Conservation (phyloP, 1,140 invertebrate genomes). For the Leptinotarsa texana region DNA sequence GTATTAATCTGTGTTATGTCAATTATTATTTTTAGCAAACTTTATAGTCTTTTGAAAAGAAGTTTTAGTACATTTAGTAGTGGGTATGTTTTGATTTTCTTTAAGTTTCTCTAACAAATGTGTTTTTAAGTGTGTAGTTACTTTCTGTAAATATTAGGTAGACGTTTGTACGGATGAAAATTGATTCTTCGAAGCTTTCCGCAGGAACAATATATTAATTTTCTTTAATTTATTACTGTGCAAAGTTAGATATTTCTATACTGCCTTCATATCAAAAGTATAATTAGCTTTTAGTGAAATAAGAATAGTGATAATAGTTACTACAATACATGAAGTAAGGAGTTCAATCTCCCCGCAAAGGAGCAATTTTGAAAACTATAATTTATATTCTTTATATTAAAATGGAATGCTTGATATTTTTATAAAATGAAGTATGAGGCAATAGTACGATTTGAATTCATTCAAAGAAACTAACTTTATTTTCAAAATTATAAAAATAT, state of each 20-base stretch:
- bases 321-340: not conserved
- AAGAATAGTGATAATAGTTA: constrained; percentile 23
- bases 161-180: not conserved
- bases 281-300: constrained; percentile 16
- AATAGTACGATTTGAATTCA: too few species aligned
- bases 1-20: constrained; percentile 25
- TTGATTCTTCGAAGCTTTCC: not conserved
- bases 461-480: too few species aligned
- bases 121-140: constrained; percentile 19
- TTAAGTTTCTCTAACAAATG: constrained; percentile 9
- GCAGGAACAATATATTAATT: not conserved
- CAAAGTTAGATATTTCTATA: constrained; percentile 21
- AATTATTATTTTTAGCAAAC: constrained; percentile 1
- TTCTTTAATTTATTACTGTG: not conserved
- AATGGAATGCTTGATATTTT: too few species aligned
- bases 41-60: not conserved
- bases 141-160: not conserved
- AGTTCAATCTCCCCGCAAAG: not conserved
- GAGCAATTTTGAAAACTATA: too few species aligned
- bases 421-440: too few species aligned
- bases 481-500: too few species aligned
- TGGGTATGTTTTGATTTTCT: constrained; percentile 7
- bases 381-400: too few species aligned
- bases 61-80: not conserved
- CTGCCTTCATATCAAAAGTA: constrained; percentile 29